Evolutionary conservation across 2,888 invertebrate species (phyloP).

Genomic region (Epistrophella euchroma): DNA sequence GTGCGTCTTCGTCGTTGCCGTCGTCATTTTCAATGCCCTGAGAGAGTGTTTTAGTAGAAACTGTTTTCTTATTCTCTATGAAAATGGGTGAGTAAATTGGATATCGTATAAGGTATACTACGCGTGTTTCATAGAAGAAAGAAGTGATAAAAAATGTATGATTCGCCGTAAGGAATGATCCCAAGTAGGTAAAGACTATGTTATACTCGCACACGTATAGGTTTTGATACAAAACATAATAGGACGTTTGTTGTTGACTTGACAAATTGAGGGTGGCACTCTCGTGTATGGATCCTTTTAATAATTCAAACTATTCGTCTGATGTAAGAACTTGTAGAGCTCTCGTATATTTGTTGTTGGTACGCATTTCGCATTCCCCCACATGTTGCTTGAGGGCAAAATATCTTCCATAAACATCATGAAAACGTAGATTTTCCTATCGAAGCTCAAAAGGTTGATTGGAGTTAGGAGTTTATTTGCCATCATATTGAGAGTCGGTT

Average conservation of each 20-base stretch:
- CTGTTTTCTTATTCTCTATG: constrained; percentile 41
- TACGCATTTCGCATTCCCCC: constrained; percentile 7
- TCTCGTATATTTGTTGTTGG: not conserved
- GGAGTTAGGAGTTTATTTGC: constrained; percentile 40
- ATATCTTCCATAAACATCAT: constrained; percentile 24
- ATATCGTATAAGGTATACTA: not conserved
- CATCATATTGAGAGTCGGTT: not conserved
- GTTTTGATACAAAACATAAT: constrained; percentile 34
- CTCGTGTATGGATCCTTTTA: constrained; percentile 53
- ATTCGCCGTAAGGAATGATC: constrained; percentile 65
- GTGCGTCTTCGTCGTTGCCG: not conserved
- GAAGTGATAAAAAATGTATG: constrained; percentile 74
- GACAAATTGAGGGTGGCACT: constrained; percentile 75
- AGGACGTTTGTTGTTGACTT: constrained; percentile 73
- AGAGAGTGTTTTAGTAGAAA: constrained; percentile 28
- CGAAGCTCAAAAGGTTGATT: constrained; percentile 57
- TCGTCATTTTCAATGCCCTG: not conserved
- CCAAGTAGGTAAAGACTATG: too few species aligned
- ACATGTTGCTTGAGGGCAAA: constrained; percentile 54
- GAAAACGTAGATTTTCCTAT: constrained; percentile 13
- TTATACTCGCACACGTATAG: not conserved
- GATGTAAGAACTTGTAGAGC: constrained; percentile 51
- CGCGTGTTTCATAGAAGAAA: constrained; percentile 17
- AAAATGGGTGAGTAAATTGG: constrained; percentile 33
- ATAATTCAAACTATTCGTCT: constrained; percentile 70